Evolutionary conservation across 2,113 vertebrate genomes (phyloP), one percentile per base, ranked within the genome.

Genomic region (Spermophilus dauricus): DNA sequence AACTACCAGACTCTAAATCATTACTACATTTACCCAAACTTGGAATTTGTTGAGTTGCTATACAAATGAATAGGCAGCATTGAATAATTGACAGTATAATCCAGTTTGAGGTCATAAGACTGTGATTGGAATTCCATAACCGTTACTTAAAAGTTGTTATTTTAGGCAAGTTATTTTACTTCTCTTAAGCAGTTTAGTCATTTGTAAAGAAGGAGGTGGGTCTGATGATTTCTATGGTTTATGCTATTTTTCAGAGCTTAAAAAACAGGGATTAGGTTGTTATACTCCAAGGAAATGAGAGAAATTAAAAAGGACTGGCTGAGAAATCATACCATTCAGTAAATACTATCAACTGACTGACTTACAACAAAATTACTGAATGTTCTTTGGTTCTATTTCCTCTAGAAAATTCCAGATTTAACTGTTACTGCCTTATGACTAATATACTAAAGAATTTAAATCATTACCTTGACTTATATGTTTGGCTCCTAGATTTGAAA

Each of bases 11-110:
- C 12, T 84, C 76, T 80, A 56, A 83, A 96, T 86, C 14, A 88
- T 89, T 70, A 80, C 28, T 93, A 48, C 5, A 89, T 77, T 94
- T 97, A 48, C 53, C 86, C 32, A 93, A 97, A 92, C 30, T 63
- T 88, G 56, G 34, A 87, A 90, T 89, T 89, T 92, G 51, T 73
- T 89, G 34, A 95, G 30, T 67, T 96, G 63, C 61, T 95, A 48
- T 53, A 86, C 89, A 95, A 94, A 77, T 84, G n/a, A 86, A 96
- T 1, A 96, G 53, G 63, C 3, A 90, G n/a, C 67, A 83, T 9
- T 2, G 22, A 96, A 86, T 88, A 88, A 91, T 1, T 94, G 67
- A 94, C 16, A 75, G 9, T 39, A 93, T 17, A 86, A 63, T 76
- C 58, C 20, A 98, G 13, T 2, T 45, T 94, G 51, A 92, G 69